A percentile compares a stretch with the other conserved stretches of the same genome.
phyloP scores from a whole-genome alignment of 1,140 invertebrate genomes.

The Drosophila pruinosa region DNA sequence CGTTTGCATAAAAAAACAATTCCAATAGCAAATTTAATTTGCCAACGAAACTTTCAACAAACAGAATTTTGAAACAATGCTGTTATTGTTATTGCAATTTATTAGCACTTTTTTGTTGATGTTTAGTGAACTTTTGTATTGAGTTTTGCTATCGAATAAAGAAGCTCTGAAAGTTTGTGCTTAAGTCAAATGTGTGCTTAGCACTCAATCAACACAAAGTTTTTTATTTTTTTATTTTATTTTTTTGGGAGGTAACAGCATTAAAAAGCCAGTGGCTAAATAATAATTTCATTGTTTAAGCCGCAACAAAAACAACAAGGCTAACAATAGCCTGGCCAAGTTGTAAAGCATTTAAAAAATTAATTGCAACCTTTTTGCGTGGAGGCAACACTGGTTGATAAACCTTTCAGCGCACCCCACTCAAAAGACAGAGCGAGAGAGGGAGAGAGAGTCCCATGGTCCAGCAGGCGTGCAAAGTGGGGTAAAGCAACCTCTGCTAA shows the following conservation, averaged over 20 bases:
- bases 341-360: slow-evolving; percentile 71
- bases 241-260: not conserved
- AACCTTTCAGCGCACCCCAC: slow-evolving; percentile 45
- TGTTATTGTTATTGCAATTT: not conserved
- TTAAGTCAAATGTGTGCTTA: slow-evolving; percentile 22
- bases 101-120: not conserved
- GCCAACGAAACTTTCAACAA: not conserved
- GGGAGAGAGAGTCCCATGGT: no score
- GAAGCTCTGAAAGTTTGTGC: not conserved
- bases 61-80: not conserved
- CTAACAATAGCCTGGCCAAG: slow-evolving; percentile 20
- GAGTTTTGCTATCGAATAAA: not conserved
- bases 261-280: slow-evolving; percentile 14
- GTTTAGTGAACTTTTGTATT: not conserved
- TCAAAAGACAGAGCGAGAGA: slow-evolving; percentile 13
- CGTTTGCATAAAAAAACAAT: no score
- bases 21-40: not conserved
- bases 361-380: slow-evolving; percentile 47
- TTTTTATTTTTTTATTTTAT: not conserved
- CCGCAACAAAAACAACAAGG: not conserved
- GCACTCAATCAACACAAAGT: slow-evolving; percentile 34
- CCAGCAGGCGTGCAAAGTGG: no score
- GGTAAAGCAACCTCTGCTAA: slow-evolving; percentile 10
- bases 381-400: slow-evolving; percentile 33
- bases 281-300: slow-evolving; percentile 26